Conservation (phyloP, 1,140 invertebrate genomes). For the Lucilia cuprina region DNA sequence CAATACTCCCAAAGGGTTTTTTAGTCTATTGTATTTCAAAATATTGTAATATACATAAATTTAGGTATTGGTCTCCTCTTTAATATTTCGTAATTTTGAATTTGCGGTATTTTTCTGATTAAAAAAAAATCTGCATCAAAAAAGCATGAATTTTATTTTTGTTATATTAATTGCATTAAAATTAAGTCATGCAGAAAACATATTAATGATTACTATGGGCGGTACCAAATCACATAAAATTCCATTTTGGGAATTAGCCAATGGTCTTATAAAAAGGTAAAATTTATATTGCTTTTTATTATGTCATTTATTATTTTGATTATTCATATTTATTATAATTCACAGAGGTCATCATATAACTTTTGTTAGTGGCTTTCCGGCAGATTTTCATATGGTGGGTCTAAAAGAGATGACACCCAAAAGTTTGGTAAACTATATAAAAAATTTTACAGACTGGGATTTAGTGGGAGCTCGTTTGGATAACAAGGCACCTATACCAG, state of each 20-base stretch:
- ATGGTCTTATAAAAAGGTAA: slow-evolving; percentile 68
- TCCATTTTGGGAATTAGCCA: slow-evolving; percentile 75
- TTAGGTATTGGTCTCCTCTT: neutral
- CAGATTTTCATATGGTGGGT: slow-evolving; percentile 68
- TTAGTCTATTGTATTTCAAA: neutral
- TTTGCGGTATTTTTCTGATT: neutral
- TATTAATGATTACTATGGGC: slow-evolving; percentile 74
- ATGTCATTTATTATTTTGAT: slow-evolving; percentile 63
- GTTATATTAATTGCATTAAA: slow-evolving; percentile 19
- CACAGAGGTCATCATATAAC: slow-evolving; percentile 75
- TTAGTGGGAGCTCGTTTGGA: slow-evolving; percentile 73
- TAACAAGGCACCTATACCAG: slow-evolving; percentile 70
- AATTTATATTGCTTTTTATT: slow-evolving; percentile 52
- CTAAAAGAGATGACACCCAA: slow-evolving; percentile 71
- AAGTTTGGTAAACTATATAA: slow-evolving; percentile 71
- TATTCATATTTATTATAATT: neutral
- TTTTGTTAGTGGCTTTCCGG: slow-evolving; percentile 73
- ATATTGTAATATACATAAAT: no score
- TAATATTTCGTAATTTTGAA: no score
- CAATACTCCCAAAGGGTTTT: neutral
- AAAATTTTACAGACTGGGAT: slow-evolving; percentile 77
- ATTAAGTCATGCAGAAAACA: slow-evolving; percentile 40
- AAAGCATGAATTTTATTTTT: slow-evolving; percentile 17
- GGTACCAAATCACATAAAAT: slow-evolving; percentile 84
- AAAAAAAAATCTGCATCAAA: neutral